Percentiles rank a stretch among this genome's conserved stretches.
These are phyloP conservation scores for Macrosteles quadrilineatus DNA, from an alignment of 1,140 invertebrate species.

Conservation along the genomic window DNA sequence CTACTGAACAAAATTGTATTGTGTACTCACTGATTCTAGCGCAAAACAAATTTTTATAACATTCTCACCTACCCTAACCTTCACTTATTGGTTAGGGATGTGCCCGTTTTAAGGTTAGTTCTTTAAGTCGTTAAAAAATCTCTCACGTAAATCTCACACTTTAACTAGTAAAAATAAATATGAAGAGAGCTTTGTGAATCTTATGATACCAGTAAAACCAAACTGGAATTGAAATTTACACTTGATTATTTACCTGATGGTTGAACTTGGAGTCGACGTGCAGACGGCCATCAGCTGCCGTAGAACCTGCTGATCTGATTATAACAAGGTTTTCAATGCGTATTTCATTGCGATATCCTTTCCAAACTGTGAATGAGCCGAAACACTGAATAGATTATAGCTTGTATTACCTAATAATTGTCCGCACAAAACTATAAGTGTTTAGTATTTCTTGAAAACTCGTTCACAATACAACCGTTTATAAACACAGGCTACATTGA, in stretches of 20 bases:
- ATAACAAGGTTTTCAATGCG: constrained; percentile 12
- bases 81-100: constrained; percentile 22
- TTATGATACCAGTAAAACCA: too few relatives aligned
- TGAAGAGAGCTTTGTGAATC: too few relatives aligned
- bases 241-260: constrained; percentile 16
- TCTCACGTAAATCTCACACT: too few relatives aligned
- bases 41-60: too few relatives aligned
- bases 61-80: constrained; percentile 30
- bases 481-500: constrained; percentile 30
- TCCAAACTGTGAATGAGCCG: not conserved
- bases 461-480: constrained; percentile 24
- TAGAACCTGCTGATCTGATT: constrained; percentile 31
- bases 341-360: constrained; percentile 7
- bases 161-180: too few relatives aligned
- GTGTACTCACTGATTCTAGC: too few relatives aligned
- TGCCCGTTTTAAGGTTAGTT: constrained; percentile 30
- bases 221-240: too few relatives aligned
- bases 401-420: not conserved
- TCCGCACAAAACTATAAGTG: not conserved
- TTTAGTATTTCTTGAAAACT: constrained; percentile 9
- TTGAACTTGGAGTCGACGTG: constrained; percentile 21
- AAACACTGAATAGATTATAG: not conserved
- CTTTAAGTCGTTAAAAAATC: not conserved
- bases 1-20: too few relatives aligned
- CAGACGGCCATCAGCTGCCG: constrained; percentile 32